Base-by-base conservation (phyloP, 2,113 vertebrate species). In the Proteles cristata region DNA sequence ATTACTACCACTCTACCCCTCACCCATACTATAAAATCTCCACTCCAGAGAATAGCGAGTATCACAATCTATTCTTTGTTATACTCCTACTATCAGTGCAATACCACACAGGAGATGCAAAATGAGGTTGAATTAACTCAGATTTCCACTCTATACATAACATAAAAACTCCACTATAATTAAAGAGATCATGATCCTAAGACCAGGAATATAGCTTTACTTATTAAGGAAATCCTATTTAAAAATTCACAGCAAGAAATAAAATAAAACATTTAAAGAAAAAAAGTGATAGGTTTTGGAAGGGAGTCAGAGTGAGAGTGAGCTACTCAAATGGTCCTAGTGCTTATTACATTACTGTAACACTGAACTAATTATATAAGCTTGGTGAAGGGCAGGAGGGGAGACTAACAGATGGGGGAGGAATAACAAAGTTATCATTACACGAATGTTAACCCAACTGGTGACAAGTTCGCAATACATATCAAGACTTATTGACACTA, bases 401-500 rank as follows among this genome's bases (percentile, higher is more conserved):
- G 8, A 87, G 17, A 50, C 55, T 79, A 73, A 63, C 15, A 35
- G 84, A 83, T 1, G 55, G 85, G 12, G 2, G 3, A 98, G 58
- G 69, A 96, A 88, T 95, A 48, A 92, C 50, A 94, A 96, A 84
- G n/a, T 87, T 96, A 84, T 81, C 90, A 96, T 96, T 95, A 88
- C 53, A 95, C 63, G 97, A 48, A 98, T 68, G n/a, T 94, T 96
- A 95, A 96, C 65, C 50, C 26, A 98, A 86, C 28, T 0, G 0
- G 73, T 96, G 93, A 98, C 83, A 98, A 92, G 5, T 93, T 76
- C 97, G 73, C 89, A 95, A 80, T 85, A 98, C 95, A 96, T 50
- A 65, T 43, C 65, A 97, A 82, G 74, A 86, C 45, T 93, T 96
- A 92, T 48, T 95, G 63, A 96, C 92, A 97, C 65, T 93, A 89